These are phyloP conservation scores for Orgyia antiqua DNA, from an alignment of 2,888 invertebrate species.

Conservation along the genomic window DNA sequence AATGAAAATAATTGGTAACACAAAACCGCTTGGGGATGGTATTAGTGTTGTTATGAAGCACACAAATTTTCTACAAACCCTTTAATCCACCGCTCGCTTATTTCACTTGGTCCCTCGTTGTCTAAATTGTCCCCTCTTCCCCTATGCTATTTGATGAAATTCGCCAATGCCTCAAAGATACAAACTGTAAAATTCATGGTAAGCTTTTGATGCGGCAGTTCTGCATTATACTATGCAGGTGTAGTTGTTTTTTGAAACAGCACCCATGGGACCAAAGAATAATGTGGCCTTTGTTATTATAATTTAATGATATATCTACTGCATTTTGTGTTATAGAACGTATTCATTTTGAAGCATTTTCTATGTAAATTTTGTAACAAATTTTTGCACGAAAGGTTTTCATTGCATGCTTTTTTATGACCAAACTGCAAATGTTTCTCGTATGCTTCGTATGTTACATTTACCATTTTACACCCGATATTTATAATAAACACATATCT, in stretches of 20 bases:
- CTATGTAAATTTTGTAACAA: conserved; percentile 9
- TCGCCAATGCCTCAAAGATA: conserved; percentile 50
- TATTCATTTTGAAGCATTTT: no score
- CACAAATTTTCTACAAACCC: conserved; percentile 74
- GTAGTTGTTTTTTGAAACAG: conserved; percentile 41
- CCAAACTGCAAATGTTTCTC: no score
- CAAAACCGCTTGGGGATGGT: conserved; percentile 61
- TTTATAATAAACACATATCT: no score
- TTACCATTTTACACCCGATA: no score
- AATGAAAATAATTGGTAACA: conserved; percentile 75
- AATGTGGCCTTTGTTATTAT: conserved; percentile 36
- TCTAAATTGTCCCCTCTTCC: conserved; percentile 43
- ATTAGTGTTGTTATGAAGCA: conserved; percentile 53
- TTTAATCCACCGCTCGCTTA: conserved; percentile 71
- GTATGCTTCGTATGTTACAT: no score
- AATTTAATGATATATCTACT: conserved; percentile 29
- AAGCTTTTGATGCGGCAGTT: conserved; percentile 50
- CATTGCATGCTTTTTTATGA: no score
- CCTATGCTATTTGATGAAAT: conserved; percentile 60
- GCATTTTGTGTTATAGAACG: conserved; percentile 20
- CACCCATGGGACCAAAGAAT: conserved; percentile 37
- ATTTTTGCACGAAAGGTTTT: no score
- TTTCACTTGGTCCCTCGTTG: conserved; percentile 75
- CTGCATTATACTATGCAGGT: conserved; percentile 34
- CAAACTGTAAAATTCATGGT: conserved; percentile 51